Evolutionary conservation across 1,140 invertebrate genomes (phyloP).

Genomic region (Zaprionus capensis): DNA sequence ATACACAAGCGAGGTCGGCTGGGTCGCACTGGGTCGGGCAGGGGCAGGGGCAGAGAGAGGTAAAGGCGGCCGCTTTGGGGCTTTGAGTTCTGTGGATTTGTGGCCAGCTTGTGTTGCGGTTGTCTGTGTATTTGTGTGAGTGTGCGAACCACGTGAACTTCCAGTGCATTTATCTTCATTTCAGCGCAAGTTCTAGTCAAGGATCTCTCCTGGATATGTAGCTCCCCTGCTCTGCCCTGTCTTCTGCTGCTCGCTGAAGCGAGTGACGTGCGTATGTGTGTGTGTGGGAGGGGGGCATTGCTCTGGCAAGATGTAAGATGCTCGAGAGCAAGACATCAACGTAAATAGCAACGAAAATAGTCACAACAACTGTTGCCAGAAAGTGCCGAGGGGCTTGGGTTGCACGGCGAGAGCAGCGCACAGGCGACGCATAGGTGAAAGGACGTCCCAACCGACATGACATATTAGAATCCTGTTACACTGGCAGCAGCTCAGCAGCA

Average conservation of each 20-base stretch:
- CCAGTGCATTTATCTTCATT: conserved; percentile 82
- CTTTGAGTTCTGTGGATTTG: conserved; percentile 48
- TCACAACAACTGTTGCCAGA: conserved; percentile 54
- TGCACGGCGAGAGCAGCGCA: conserved; percentile 11
- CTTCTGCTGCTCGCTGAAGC: conserved; percentile 46
- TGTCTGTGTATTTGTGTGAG: conserved; percentile 8
- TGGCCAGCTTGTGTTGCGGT: conserved; percentile 72
- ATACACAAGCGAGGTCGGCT: conserved; percentile 41
- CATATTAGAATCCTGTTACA: conserved; percentile 82
- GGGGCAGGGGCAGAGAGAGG: neutral
- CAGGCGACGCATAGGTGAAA: conserved; percentile 60
- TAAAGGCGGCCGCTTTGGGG: conserved; percentile 28
- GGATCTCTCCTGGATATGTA: conserved; percentile 3
- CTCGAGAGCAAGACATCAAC: conserved; percentile 63
- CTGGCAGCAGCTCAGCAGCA: conserved; percentile 34
- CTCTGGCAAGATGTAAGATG: conserved; percentile 56
- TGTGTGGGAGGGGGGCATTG: neutral
- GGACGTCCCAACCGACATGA: conserved; percentile 77
- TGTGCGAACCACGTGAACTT: conserved; percentile 69
- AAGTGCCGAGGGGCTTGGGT: conserved; percentile 27
- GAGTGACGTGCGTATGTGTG: conserved; percentile 41
- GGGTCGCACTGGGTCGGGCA: conserved; percentile 26
- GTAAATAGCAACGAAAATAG: conserved; percentile 65
- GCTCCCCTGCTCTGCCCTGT: neutral
- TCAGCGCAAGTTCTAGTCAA: conserved; percentile 59